Evolutionary conservation across 2,888 invertebrate genomes (phyloP), one percentile per base, ranked within the genome.

Genomic region (Leptura quadrifasciata): DNA sequence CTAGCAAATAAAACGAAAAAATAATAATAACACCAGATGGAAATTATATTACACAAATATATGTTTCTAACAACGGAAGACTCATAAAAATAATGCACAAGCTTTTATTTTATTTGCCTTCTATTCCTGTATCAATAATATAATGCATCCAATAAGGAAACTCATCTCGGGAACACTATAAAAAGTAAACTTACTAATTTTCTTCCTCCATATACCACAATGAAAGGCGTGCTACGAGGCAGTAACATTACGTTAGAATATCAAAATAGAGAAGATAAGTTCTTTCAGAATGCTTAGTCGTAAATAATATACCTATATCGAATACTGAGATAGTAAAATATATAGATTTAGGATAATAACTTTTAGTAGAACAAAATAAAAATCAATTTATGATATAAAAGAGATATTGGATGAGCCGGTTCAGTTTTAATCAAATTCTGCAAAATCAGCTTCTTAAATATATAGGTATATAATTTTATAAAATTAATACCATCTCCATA

Each of bases 221-320:
- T 47, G 47, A 47, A 47, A 47, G 47, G 47, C 47, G 47, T 47
- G 47, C 47, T 47, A 5, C 47, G 47, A 47, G n/a, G 47, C 47
- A 47, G n/a, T 47, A 47, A 47, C 47, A 47, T 47, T 47, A 47
- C 15, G 47, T 47, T 47, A 47, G 47, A 47, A 47, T 47, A 47
- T 47, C 47, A 47, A 47, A 47, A 47, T 47, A 47, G 15, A 47
- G 47, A 47, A 47, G 47, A 47, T 47, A 47, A 47, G 47, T 47
- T 47, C 47, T n/a, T n/a, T 47, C 47, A 47, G 47, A 47, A n/a
- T 47, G 47, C 47, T 47, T 47, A 47, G 47, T 47, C 47, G 47
- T 47, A 47, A 47, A 47, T 47, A 47, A 47, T 47, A n/a, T 47
- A 47, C 47, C 47, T 15, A 47, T n/a, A 47, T 47, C 47, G 47